Base-by-base conservation (phyloP, 2,888 invertebrate species). In the Athalia rosae region DNA sequence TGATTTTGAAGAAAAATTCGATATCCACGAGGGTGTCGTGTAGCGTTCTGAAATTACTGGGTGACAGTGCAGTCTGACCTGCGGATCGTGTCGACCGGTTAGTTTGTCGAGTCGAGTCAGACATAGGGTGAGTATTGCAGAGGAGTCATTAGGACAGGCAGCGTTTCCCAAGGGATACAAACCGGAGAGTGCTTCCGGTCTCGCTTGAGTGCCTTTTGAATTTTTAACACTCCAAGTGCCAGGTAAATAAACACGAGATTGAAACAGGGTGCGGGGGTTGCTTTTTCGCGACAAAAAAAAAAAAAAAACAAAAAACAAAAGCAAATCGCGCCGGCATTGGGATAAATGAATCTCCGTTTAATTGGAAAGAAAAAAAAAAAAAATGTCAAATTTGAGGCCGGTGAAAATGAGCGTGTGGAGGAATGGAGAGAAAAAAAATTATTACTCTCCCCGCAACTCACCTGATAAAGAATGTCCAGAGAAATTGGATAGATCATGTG, bases 401-500 rank as follows among this genome's bases (percentile, higher is more conserved):
- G 28, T 28, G 28, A 28, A 28, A 28, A 28, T n/a, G n/a, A n/a
- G n/a, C n/a, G n/a, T n/a, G n/a, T n/a, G n/a, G n/a, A n/a, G n/a
- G n/a, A n/a, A n/a, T n/a, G n/a, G n/a, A n/a, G n/a, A n/a, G n/a
- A n/a, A n/a, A 28, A 28, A 28, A 28, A 28, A 28, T 28, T n/a
- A n/a, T n/a, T n/a, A n/a, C n/a, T 28, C 28, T 28, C 28, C 2
- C 2, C 28, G 28, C 28, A 5, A 85, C 91, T 90, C 89, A 95
- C 95, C 93, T 94, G 94, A 90, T 98, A 96, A 83, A 99, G 94
- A 81, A 99, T 97, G 91, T 99, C 99, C 89, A 99, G 94, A 77
- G 98, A 97, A 86, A 99, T 98, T 73, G 99, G 99, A 91, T 99
- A 99, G 86, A 99, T 93, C 95, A 99, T 96, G 92, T 99, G 98